Evolutionary conservation across 2,888 invertebrate species (phyloP), one percentile per base, ranked within the genome.

Genomic region (Agrypnus murinus): DNA sequence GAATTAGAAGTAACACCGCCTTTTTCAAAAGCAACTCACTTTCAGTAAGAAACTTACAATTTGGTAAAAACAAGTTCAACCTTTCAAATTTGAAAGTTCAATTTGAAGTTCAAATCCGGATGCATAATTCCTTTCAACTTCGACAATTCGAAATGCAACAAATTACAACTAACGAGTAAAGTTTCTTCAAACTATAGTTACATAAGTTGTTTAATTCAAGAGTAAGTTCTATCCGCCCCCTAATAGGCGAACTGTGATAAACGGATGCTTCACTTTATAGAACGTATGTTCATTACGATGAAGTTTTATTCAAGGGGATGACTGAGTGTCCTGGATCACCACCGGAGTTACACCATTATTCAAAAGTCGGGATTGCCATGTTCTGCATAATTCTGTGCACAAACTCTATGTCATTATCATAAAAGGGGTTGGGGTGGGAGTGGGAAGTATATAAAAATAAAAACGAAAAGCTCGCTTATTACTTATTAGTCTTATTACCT

Each of bases 301-400:
- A 46, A 32, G 32, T 60, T 69, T 69, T 69, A 58, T 65, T 65
- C 53, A 36, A 48, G 65, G 65, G 69, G 65, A 65, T 69, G 58
- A 64, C 38, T 32, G 43, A 58, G 68, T 57, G 45, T 46, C 45
- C 34, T 64, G 38, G 69, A 65, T 69, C 69, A 64, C 64, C 38
- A 58, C n/a, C 38, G 25, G 48, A 58, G 57, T 69, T 68, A 32
- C 53, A 59, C 65, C 59, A 69, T 69, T 60, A 69, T 60, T 69
- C 69, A 69, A 65, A 59, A 65, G 69, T 53, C 36, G 60, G 50
- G 64, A 59, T 45, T 60, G 69, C 60, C 69, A 69, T 69, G 69
- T 69, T 69, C 69, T 65, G 69, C 69, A 69, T 69, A 69, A 69
- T 69, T 69, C 43, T 10, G 50, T 59, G 36, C 59, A 45, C 50